Conservation (phyloP, 53 echinoderm and acorn worm species). For the Echinometra lucunter region DNA sequence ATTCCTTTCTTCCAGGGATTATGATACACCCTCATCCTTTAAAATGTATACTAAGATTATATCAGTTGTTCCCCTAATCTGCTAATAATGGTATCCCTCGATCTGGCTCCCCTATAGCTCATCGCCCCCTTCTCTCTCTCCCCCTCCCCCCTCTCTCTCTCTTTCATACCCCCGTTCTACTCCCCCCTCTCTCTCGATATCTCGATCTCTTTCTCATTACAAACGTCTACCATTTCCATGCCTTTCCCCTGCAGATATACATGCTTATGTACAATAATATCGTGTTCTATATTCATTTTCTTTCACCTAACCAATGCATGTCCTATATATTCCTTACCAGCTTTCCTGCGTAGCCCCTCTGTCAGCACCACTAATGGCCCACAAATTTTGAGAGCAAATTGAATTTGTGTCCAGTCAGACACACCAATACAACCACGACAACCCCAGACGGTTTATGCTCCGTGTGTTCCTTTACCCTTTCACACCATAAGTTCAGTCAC, state of each 20-base stretch:
- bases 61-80: too few species aligned
- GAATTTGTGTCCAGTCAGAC: conserved; percentile 45
- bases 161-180: background rate
- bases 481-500: background rate
- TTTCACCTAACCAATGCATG: background rate
- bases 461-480: background rate
- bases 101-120: too few species aligned
- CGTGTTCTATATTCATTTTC: background rate
- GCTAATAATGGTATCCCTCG: too few species aligned
- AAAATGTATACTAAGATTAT: too few species aligned
- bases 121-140: too few species aligned
- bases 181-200: background rate
- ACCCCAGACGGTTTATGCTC: background rate
- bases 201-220: background rate
- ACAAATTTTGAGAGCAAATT: conserved; percentile 42
- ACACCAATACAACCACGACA: background rate
- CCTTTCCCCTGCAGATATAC: too few species aligned
- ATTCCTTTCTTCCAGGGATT: too few species aligned
- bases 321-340: background rate
- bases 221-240: too few species aligned
- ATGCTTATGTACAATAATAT: too few species aligned
- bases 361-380: conserved; percentile 31
- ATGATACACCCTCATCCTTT: too few species aligned
- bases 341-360: background rate
- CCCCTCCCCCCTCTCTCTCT: too few species aligned